Evolutionary conservation across 2,113 vertebrate genomes (phyloP).

Genomic region (Bettongia penicillata): DNA sequence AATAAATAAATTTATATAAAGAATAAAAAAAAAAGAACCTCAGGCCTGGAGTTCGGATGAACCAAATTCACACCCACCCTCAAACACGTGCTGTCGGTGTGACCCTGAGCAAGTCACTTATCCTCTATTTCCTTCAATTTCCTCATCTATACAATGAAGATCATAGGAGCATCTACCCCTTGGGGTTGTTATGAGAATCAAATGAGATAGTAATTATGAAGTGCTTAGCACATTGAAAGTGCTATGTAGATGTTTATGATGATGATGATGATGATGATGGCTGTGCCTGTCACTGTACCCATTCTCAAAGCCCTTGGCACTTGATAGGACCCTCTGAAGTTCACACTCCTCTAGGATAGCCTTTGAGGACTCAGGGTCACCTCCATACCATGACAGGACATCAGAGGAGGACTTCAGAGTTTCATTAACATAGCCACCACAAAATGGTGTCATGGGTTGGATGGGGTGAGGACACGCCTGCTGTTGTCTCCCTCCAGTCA

Average conservation of each 20-base stretch:
- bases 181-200: neutral
- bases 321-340: neutral
- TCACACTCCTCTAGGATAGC: neutral
- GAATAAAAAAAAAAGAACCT: too few species aligned
- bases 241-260: too few species aligned
- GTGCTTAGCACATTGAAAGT: too few species aligned
- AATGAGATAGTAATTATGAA: neutral
- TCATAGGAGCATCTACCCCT: neutral
- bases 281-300: neutral
- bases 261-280: too few species aligned
- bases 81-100: neutral
- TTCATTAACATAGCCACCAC: neutral
- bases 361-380: neutral
- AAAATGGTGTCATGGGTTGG: neutral
- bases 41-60: neutral
- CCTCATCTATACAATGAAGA: too few species aligned
- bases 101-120: neutral
- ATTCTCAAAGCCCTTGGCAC: neutral
- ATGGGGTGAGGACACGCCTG: neutral
- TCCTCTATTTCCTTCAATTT: neutral
- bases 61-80: neutral
- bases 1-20: too few species aligned
- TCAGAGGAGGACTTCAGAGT: neutral
- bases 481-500: neutral
- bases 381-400: neutral